These are phyloP conservation scores for Onychomys arenicola DNA, from an alignment of 2,797 vertebrate species.

Conservation along the genomic window DNA sequence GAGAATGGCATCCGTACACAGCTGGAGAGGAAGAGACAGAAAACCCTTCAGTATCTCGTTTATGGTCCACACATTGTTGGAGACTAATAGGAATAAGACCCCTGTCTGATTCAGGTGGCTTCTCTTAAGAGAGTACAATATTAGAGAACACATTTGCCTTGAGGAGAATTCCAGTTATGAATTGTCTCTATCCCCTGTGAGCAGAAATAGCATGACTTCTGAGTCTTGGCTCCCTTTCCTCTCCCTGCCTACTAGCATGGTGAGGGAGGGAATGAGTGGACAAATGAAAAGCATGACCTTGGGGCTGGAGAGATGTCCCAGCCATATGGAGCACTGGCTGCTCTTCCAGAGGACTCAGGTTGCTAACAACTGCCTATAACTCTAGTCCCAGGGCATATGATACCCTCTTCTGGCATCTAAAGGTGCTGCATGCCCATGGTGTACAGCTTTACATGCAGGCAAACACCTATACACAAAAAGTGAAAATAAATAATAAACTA, in stretches of 20 bases:
- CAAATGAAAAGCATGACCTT: not conserved
- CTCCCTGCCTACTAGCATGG: not conserved
- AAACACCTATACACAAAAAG: not conserved
- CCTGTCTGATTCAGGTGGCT: not conserved
- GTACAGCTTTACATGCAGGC: not conserved
- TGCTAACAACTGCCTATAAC: not conserved
- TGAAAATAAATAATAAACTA: not conserved
- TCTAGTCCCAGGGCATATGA: not conserved
- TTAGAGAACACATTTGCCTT: not conserved
- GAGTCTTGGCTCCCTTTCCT: not conserved
- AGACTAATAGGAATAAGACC: not conserved
- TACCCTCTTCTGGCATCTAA: not conserved
- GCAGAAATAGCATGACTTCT: not conserved
- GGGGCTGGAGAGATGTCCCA: not conserved
- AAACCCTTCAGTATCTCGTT: not conserved
- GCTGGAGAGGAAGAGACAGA: not conserved
- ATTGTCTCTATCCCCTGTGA: not conserved
- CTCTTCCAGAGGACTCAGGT: not conserved
- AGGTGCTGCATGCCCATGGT: not conserved
- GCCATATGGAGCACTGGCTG: not conserved
- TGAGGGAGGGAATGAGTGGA: not conserved
- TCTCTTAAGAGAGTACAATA: not conserved
- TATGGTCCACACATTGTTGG: not conserved
- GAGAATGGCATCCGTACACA: not conserved
- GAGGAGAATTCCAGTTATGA: not conserved